Evolutionary conservation across 2,888 invertebrate genomes (phyloP).

Genomic region (Drosophila emarginata): DNA sequence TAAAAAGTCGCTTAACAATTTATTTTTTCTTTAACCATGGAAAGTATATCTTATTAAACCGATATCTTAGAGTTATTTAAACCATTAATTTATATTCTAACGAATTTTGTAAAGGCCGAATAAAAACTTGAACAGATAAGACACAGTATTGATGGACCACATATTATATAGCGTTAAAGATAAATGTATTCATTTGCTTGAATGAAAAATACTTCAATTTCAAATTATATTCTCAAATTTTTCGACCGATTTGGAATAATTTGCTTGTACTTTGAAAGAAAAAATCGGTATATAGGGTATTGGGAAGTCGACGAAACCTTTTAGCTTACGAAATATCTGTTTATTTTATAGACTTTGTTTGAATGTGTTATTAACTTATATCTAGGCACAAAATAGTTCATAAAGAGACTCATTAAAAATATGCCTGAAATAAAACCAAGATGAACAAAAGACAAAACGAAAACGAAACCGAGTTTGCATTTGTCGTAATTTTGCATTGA

Average conservation of each 20-base stretch:
- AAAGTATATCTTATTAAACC: background rate
- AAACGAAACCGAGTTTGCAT: constrained; percentile 56
- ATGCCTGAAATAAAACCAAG: background rate
- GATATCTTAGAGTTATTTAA: too few species aligned
- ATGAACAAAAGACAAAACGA: constrained; percentile 22
- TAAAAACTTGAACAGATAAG: too few species aligned
- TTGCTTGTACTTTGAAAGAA: too few species aligned
- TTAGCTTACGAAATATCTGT: background rate
- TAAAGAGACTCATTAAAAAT: constrained; percentile 29
- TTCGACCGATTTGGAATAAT: too few species aligned
- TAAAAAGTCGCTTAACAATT: constrained; percentile 23
- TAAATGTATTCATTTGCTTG: too few species aligned
- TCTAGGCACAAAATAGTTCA: constrained; percentile 40
- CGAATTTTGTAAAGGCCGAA: too few species aligned
- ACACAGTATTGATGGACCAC: too few species aligned
- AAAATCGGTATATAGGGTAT: constrained; percentile 2
- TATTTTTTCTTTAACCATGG: background rate
- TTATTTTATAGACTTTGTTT: constrained; percentile 1
- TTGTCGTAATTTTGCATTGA: constrained; percentile 53
- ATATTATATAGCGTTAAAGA: too few species aligned
- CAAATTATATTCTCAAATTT: too few species aligned
- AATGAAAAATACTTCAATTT: too few species aligned
- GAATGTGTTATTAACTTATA: constrained; percentile 7
- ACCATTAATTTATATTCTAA: too few species aligned
- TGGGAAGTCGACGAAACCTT: background rate